These are phyloP conservation scores for Zapornia atra DNA, from an alignment of 2,113 vertebrate genomes.

Conservation along the genomic window DNA sequence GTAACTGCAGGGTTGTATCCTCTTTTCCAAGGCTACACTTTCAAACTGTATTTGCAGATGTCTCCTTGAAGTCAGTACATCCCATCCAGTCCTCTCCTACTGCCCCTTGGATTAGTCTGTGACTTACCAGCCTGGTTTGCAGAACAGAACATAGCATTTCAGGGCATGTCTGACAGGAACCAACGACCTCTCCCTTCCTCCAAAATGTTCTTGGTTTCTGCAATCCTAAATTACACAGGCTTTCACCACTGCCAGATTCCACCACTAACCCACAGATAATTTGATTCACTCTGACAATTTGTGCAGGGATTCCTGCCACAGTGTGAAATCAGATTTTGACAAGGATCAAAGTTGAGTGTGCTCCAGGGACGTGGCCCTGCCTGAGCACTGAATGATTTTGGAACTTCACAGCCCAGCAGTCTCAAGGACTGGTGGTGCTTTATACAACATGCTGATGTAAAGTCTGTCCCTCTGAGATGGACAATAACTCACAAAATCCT, in stretches of 20 bases:
- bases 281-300: neutral
- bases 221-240: neutral
- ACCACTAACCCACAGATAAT: neutral
- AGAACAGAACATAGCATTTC: neutral
- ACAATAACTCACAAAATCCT: neutral
- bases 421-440: neutral
- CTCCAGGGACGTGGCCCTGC: neutral
- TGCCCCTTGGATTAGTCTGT: neutral
- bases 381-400: neutral
- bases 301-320: neutral
- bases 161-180: neutral
- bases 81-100: neutral
- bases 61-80: neutral
- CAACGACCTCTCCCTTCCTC: neutral
- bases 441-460: neutral
- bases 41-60: neutral
- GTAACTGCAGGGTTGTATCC: neutral
- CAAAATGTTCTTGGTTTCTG: neutral
- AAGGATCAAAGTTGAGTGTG: neutral
- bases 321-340: neutral
- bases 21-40: neutral
- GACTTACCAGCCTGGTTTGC: neutral
- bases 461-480: fast-evolving
- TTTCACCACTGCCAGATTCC: neutral
- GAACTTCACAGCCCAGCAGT: neutral